Evolutionary conservation across 2,888 invertebrate genomes (phyloP), one percentile per base, ranked within the genome.

Genomic region (Drosophila prolongata): DNA sequence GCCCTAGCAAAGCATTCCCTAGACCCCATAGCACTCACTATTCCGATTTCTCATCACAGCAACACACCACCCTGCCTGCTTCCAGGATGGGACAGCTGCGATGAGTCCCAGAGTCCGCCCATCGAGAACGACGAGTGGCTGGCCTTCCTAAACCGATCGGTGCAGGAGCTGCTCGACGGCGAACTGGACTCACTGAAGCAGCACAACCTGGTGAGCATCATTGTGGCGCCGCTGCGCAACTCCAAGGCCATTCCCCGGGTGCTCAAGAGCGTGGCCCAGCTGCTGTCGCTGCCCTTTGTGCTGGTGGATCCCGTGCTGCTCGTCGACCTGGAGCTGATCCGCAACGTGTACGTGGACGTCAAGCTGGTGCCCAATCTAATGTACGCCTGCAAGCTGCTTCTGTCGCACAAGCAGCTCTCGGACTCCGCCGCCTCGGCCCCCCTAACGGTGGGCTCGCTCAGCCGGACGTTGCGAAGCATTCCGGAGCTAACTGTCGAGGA

Each of bases 101-200:
- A 93, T 79, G 93, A 93, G 76, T 92, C 92, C 0, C 93, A 94
- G 82, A 94, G 94, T 46, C 93, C 94, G 3, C 95, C 96, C 3
- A 95, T 97, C 68, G 97, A 97, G 91, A 94, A 96, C 77, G 97
- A 97, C 75, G 97, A 97, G 91, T 97, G 97, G 97, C 93, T 96
- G 74, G 97, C 95, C 1, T 97, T 97, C 91, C 92, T 97, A 1
- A 95, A 96, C 84, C 95, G 95, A 11, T 96, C 96, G 14, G 96
- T 97, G 91, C 95, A 95, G 90, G 97, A 97, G 93, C 94, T 96
- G 13, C 94, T 97, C 93, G 95, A 95, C 61, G 96, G 96, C 0
- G 97, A 97, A 91, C 93, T 96, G 14, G 95, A 95, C 79, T 96
- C 96, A 3, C 92, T 97, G 5, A 94, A 95, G 19, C 96, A 96